Base-by-base conservation (phyloP, 1,140 invertebrate genomes). In the Diachasmimorpha longicaudata region DNA sequence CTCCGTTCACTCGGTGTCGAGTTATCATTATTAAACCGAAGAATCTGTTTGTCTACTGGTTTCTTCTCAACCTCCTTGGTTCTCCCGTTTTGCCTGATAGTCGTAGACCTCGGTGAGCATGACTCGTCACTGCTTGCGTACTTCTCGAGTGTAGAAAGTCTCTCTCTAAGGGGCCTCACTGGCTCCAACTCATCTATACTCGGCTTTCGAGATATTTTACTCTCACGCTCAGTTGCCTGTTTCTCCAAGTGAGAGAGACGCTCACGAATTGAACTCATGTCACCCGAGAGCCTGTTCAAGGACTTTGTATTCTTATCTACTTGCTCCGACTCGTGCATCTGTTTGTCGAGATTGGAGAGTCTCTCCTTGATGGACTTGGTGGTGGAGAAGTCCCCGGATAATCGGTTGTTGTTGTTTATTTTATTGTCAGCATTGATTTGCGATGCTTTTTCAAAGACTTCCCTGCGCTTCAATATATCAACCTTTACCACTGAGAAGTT, bases 381-480 rank as follows among this genome's bases (percentile, higher is more conserved):
- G 63, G 91, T 91, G 1, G 88, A 84, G 71, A 93, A 91, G 73
- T 94, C 93, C 79, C 90, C 90, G 70, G 90, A 87, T 81, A 87
- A 89, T 78, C 84, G 90, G n/a, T 73, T 79, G 44, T 76, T 79
- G 73, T 84, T 85, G 16, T n/a, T n/a, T n/a, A 83, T 75, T n/a
- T 86, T 83, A 13, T 36, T 76, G 13, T 88, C 87, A 3, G 10
- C 58, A 14, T 23, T 83, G 39, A 86, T 81, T 70, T 86, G 84
- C 21, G 84, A 83, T 4, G 86, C 87, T 79, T 91, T 93, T 85
- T 96, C 95, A 80, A 96, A 96, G 55, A 96, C 92, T 84, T 95
- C 94, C 78, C 94, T 93, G 79, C 95, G 90, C 85, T 96, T 95
- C 66, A 93, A 91, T 76, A 97, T 93, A 83, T 96, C 93, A 6